A percentile compares a stretch with the other conserved stretches of the same genome.
Conservation (phyloP, 2,113 vertebrate species). For the Mohoua ochrocephala region DNA sequence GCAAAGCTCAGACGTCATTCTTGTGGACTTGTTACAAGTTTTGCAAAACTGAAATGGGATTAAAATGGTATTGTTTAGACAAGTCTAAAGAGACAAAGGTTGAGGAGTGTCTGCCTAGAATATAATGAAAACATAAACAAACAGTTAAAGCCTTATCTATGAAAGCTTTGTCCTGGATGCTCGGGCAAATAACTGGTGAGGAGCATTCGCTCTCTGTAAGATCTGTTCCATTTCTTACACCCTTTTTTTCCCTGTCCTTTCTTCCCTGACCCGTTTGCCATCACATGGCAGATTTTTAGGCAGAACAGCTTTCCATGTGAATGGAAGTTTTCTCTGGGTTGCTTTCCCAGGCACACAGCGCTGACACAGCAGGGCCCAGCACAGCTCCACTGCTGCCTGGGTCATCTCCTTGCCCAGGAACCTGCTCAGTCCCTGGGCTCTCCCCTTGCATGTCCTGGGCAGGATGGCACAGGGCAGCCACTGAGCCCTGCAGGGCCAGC, state of each 20-base stretch:
- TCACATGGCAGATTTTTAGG: not conserved
- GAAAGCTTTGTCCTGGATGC: not conserved
- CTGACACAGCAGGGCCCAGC: not conserved
- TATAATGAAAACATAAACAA: not conserved
- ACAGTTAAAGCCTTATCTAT: not conserved
- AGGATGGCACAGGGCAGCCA: not conserved
- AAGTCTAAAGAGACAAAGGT: not conserved
- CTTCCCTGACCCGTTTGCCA: not conserved
- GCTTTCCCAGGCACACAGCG: not conserved
- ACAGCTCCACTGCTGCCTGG: not conserved
- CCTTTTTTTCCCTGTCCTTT: not conserved
- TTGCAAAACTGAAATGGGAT: not conserved
- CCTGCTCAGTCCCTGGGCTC: not conserved
- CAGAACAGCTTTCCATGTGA: not conserved
- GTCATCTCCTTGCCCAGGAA: not conserved
- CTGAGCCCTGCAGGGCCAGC: not conserved
- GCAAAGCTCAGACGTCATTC: not conserved
- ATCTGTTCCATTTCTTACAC: not conserved
- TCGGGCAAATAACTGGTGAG: not conserved
- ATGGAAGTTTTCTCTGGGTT: not conserved
- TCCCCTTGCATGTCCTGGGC: not conserved
- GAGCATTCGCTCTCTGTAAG: not conserved
- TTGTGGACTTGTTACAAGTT: not conserved
- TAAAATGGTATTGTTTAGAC: not conserved
- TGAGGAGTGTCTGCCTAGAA: not conserved